Conservation (phyloP, 2,888 invertebrate species). For the Quadriops clusia region DNA sequence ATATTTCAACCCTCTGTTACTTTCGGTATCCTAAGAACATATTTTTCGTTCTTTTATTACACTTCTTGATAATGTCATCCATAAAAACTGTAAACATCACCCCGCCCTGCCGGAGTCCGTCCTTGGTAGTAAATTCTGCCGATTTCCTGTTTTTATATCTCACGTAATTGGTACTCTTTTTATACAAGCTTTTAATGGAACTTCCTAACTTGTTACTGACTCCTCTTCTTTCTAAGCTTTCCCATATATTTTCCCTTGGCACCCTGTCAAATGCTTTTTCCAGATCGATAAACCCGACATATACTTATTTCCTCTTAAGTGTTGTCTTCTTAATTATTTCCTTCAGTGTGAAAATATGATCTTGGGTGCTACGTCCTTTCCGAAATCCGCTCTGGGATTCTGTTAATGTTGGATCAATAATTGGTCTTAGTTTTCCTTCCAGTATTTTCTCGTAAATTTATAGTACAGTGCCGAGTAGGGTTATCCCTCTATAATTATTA, state of each 20-base stretch:
- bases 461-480: slow-evolving; percentile 9
- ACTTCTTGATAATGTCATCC: no score
- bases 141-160: slow-evolving; percentile 10
- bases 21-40: slow-evolving; percentile 3
- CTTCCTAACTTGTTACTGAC: slow-evolving; percentile 10
- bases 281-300: slow-evolving; percentile 12
- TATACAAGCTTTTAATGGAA: no score
- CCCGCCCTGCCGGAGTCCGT: no score
- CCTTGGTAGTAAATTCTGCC: no score
- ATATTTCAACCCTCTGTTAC: slow-evolving; percentile 5
- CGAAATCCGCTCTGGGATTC: slow-evolving; percentile 13
- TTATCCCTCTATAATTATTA: slow-evolving; percentile 12
- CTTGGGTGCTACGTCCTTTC: slow-evolving; percentile 7
- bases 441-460: slow-evolving; percentile 12
- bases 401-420: slow-evolving; percentile 7
- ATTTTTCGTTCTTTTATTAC: no score
- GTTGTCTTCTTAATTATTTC: slow-evolving; percentile 9
- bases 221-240: slow-evolving; percentile 9
- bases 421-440: slow-evolving; percentile 9
- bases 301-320: slow-evolving; percentile 3
- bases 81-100: no score
- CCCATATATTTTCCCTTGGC: slow-evolving; percentile 9
- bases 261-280: slow-evolving; percentile 13
- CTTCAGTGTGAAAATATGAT: slow-evolving; percentile 13
- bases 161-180: no score